Evolutionary conservation across 1,140 invertebrate species (phyloP).

Genomic region (Reticulitermes speratus): DNA sequence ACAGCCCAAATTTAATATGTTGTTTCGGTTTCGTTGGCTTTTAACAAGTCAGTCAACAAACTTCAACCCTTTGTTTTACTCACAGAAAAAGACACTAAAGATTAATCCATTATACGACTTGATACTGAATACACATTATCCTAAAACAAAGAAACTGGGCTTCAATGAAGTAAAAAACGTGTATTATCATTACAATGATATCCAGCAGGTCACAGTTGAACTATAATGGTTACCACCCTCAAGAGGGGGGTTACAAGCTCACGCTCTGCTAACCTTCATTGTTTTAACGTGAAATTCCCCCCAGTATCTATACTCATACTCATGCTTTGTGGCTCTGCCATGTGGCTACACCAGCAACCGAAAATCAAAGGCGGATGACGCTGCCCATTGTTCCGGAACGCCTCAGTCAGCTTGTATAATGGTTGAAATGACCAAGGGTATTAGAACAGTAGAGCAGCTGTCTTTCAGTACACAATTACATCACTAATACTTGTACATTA

Average conservation of each 20-base stretch:
- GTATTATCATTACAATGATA: not conserved
- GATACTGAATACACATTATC: not conserved
- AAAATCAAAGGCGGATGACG: not conserved
- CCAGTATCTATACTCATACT: not conserved
- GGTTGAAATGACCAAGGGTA: not conserved
- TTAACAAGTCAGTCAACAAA: too few species aligned
- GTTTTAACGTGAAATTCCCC: not conserved
- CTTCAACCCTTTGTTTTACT: not conserved
- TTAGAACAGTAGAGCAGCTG: too few species aligned
- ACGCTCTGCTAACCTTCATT: not conserved
- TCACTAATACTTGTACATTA: too few species aligned
- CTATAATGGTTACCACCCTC: not conserved
- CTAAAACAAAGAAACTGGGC: not conserved
- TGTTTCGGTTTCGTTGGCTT: too few species aligned
- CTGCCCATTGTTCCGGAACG: not conserved
- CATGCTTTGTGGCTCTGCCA: not conserved
- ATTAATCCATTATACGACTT: not conserved
- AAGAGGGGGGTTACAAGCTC: not conserved
- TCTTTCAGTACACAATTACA: too few species aligned
- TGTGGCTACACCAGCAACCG: not conserved
- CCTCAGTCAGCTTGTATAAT: not conserved
- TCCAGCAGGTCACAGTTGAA: not conserved
- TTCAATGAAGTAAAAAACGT: not conserved
- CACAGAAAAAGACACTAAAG: not conserved
- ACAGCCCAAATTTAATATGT: too few species aligned